phyloP scores from a whole-genome alignment of 35 echinoderm and acorn worm species.

The Lytechinus variegatus region DNA sequence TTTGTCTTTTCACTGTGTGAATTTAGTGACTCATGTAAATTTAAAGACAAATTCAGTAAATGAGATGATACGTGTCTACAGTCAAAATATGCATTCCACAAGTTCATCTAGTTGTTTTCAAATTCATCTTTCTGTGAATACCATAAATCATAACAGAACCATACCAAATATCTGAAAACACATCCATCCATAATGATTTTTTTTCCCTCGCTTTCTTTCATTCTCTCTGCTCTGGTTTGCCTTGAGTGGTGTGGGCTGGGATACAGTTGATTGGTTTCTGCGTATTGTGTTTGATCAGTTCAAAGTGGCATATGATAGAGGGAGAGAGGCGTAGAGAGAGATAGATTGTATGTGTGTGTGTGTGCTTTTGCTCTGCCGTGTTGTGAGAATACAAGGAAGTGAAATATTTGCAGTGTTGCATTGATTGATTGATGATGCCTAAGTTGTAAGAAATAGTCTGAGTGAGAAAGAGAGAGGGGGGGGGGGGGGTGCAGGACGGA shows the following conservation, averaged over 20 bases:
- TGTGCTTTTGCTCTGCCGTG: neutral
- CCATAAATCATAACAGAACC: neutral
- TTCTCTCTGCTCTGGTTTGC: constrained; percentile 4
- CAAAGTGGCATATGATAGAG: neutral
- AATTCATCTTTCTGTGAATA: neutral
- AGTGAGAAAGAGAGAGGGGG: neutral
- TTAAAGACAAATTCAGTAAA: neutral
- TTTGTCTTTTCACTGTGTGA: neutral
- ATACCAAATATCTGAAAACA: neutral
- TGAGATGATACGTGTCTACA: neutral
- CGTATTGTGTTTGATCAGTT: constrained; percentile 40
- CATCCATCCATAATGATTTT: neutral
- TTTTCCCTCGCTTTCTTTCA: neutral
- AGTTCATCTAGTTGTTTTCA: neutral
- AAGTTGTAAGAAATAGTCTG: neutral
- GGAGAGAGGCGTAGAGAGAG: neutral
- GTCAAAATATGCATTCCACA: neutral
- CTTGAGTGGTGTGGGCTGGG: constrained; percentile 31
- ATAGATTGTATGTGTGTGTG: neutral
- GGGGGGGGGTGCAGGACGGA: too few species aligned
- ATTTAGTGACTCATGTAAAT: neutral
- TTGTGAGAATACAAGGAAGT: constrained; percentile 29
- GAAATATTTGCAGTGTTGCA: constrained; percentile 26
- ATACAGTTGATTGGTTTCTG: neutral
- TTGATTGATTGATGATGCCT: constrained; percentile 41